Evolutionary conservation across 2,797 vertebrate genomes (phyloP).

Genomic region (Tiaroga cobitis): DNA sequence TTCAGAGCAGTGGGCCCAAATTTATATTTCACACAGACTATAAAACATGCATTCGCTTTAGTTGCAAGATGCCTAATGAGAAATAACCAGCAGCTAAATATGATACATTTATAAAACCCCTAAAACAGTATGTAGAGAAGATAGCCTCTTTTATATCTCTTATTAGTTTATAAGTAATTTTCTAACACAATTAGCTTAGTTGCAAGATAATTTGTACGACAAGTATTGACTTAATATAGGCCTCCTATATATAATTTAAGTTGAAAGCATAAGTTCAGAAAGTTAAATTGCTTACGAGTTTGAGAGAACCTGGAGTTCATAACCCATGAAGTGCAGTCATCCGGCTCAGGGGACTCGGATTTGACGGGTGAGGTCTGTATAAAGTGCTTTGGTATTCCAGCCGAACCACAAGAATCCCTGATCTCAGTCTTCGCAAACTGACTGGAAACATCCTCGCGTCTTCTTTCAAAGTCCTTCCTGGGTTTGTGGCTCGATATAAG

Average conservation of each 20-base stretch:
- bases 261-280: not conserved
- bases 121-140: not conserved
- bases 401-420: slow-evolving; percentile 63
- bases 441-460: slow-evolving; percentile 43
- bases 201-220: not conserved
- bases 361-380: slow-evolving; percentile 72
- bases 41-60: not conserved
- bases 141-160: not conserved
- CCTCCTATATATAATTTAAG: too few species aligned
- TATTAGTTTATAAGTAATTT: not conserved
- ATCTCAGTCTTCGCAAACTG: slow-evolving; percentile 46
- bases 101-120: not conserved
- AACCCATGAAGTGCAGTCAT: slow-evolving; percentile 73
- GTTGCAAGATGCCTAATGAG: not conserved
- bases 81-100: not conserved
- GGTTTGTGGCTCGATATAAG: slow-evolving; percentile 73
- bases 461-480: slow-evolving; percentile 44
- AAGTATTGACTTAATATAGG: not conserved
- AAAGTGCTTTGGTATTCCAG: slow-evolving; percentile 50
- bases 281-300: slow-evolving; percentile 65
- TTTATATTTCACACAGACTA: not conserved
- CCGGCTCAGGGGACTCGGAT: slow-evolving; percentile 73
- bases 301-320: slow-evolving; percentile 64
- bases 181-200: not conserved
- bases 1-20: not conserved